phyloP scores from a whole-genome alignment of 2,113 vertebrate species.

The Actenoides hombroni region DNA sequence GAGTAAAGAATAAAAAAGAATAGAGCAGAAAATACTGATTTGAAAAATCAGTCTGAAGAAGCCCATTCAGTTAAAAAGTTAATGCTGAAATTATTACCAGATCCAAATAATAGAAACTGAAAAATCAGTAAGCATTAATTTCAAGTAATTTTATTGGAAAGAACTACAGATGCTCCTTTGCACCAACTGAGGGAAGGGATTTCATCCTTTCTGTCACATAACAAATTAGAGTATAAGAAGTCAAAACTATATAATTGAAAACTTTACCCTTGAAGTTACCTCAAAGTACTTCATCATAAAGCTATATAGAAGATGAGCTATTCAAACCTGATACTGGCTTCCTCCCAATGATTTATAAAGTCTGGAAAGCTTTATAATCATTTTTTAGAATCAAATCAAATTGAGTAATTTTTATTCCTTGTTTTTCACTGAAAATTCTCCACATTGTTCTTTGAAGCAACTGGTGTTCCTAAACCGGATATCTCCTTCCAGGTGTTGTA shows the following conservation, averaged over 20 bases:
- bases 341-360: neutral
- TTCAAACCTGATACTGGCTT: neutral
- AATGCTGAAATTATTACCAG: neutral
- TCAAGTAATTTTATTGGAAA: neutral
- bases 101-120: neutral
- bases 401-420: neutral
- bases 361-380: neutral
- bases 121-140: neutral
- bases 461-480: neutral
- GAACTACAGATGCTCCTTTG: neutral
- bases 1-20: neutral
- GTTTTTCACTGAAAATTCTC: neutral
- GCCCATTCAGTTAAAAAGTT: neutral
- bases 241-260: neutral
- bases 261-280: neutral
- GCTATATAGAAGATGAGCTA: neutral
- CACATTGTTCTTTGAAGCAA: neutral
- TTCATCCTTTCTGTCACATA: neutral
- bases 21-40: neutral
- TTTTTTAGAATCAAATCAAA: neutral
- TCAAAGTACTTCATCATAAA: neutral
- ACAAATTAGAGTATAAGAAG: neutral
- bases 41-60: neutral
- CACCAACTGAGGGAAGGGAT: neutral
- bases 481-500: neutral